A percentile compares a stretch with the other conserved stretches of the same genome.
These are phyloP conservation scores for Rhinichthys klamathensis DNA, from an alignment of 2,113 vertebrate genomes.

Conservation along the genomic window DNA sequence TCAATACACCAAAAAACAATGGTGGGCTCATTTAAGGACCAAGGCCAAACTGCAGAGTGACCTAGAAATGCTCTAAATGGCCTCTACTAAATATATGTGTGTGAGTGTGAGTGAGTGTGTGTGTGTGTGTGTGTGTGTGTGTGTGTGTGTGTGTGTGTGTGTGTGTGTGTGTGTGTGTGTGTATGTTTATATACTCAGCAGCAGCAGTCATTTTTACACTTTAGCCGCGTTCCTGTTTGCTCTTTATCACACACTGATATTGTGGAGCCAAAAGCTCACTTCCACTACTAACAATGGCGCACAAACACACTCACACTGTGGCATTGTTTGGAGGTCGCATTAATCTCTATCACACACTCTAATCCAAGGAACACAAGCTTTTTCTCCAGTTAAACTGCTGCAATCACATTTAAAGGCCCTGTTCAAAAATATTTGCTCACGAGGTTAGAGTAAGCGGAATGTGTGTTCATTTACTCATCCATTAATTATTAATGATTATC, in stretches of 20 bases:
- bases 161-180: too few relatives aligned
- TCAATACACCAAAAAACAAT: neutral
- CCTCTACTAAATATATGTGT: neutral
- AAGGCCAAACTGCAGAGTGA: neutral
- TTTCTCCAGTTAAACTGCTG: neutral
- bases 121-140: too few relatives aligned
- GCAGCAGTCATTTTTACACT: slow-evolving; percentile 52
- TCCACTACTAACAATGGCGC: slow-evolving; percentile 54
- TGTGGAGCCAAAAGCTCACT: slow-evolving; percentile 36
- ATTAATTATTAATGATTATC: slow-evolving; percentile 55
- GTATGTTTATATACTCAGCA: slow-evolving; percentile 31
- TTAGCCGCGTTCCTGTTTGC: slow-evolving; percentile 48
- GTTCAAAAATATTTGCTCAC: neutral
- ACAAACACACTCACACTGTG: slow-evolving; percentile 30
- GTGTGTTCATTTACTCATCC: slow-evolving; percentile 14
- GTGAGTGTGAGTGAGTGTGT: too few relatives aligned
- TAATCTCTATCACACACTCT: slow-evolving; percentile 8
- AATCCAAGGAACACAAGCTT: slow-evolving; percentile 10
- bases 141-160: too few relatives aligned
- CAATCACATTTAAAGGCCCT: neutral
- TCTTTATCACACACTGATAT: slow-evolving; percentile 58
- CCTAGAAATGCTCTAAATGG: neutral
- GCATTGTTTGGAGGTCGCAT: slow-evolving; percentile 20
- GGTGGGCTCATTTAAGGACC: neutral
- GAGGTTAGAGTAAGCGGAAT: neutral